Base-by-base conservation (phyloP, 1,140 invertebrate genomes). In the Drosophila aff. region DNA sequence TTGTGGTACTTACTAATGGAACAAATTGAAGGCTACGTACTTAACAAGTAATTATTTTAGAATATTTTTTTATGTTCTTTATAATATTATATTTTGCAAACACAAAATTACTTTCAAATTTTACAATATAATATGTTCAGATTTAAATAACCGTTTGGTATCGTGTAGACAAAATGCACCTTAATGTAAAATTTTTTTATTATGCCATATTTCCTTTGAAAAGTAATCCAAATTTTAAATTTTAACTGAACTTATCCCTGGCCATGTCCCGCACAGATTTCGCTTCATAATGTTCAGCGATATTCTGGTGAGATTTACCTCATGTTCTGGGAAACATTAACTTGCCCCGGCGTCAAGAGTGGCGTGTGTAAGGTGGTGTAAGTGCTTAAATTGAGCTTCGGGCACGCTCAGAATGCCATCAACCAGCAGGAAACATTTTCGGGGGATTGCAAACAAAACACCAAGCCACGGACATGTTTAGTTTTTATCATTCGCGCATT, bases 401-500 rank as follows among this genome's bases (percentile, higher is more conserved):
- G 47, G 64, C 71, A 76, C 63, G 76, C 75, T 58, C 68, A 57
- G 53, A 53, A 41, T 61, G 38, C 49, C 67, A 73, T 61, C 49
- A 61, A 61, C 64, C 40, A 74, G 43, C 57, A 50, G 36, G 28
- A 15, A 66, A 18, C 18, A 38, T 61, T 61, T 73, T 73, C 28
- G 36, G 68, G 31, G 38, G 21, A 62, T 10, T 57, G 13, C 49
- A 72, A 76, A 66, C 64, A 41, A 63, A 84, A 79, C 41, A 65
- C 43, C 47, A 58, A 58, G 38, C 50, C 58, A 44, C 36, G 61
- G 47, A 76, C 66, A 83, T 84, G 72, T 84, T 84, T 83, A 77
- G 76, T 84, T 81, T 84, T 81, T 83, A 77, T 84, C 73, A 75
- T 68, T 72, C 68, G 71, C 68, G 67, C 71, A 73, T 73, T 73